Conservation (phyloP, 1,140 invertebrate genomes). For the Euura saliciscinereae region DNA sequence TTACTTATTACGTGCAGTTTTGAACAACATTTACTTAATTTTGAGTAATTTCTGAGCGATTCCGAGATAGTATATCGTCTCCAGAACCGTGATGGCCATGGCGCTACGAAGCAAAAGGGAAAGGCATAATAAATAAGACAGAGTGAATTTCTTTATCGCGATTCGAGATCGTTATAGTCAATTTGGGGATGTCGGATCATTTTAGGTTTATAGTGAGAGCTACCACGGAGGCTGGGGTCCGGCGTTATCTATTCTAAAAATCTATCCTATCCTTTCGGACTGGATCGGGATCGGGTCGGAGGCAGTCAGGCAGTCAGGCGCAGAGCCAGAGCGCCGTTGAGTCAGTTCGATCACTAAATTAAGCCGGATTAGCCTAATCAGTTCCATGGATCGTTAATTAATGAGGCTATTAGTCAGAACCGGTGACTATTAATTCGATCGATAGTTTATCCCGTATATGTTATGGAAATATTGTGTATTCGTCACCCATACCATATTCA, state of each 20-base stretch:
- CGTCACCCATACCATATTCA: slow-evolving; percentile 35
- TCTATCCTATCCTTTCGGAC: not conserved
- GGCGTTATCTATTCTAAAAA: not conserved
- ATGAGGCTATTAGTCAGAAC: slow-evolving; percentile 49
- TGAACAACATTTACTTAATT: no score
- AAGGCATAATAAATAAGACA: no score
- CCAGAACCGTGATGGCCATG: no score
- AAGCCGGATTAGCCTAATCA: slow-evolving; percentile 50
- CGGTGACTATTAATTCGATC: slow-evolving; percentile 50
- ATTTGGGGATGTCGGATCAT: slow-evolving; percentile 12
- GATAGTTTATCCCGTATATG: slow-evolving; percentile 47
- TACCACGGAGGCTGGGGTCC: not conserved
- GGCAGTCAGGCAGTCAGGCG: not conserved
- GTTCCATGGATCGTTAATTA: slow-evolving; percentile 49
- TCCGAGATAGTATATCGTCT: no score
- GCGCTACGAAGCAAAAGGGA: no score
- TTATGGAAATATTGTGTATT: slow-evolving; percentile 55
- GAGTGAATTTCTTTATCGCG: no score
- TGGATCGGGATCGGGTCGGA: not conserved
- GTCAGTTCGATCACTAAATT: slow-evolving; percentile 35
- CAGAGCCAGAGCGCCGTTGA: not conserved
- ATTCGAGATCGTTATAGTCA: not conserved
- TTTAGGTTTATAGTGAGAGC: not conserved
- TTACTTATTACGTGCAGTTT: no score
- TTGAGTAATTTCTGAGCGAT: no score